A percentile compares a stretch with the other conserved stretches of the same genome.
These are phyloP conservation scores for Thamnophis elegans DNA, from an alignment of 2,797 vertebrate species.

Conservation along the genomic window DNA sequence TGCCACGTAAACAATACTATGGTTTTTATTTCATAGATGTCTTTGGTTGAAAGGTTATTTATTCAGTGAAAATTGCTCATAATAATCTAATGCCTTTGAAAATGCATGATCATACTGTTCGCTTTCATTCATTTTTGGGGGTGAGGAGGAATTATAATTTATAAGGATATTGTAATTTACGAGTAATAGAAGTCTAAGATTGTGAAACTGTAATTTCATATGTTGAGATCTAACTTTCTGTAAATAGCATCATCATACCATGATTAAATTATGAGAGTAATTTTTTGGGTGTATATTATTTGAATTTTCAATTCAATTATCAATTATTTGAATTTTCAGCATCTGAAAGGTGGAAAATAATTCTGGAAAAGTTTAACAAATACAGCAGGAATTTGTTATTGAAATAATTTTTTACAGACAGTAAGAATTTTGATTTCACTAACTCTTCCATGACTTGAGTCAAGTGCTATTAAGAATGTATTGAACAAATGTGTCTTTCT, in stretches of 20 bases:
- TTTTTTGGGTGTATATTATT: too few species aligned
- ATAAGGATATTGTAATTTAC: neutral
- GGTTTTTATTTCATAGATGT: neutral
- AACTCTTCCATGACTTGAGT: neutral
- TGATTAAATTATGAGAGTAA: neutral
- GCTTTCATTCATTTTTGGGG: neutral
- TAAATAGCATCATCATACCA: neutral
- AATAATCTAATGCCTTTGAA: neutral
- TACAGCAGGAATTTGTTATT: neutral
- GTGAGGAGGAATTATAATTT: neutral
- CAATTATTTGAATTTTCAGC: conserved; percentile 34
- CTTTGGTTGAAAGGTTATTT: neutral
- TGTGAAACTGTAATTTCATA: neutral
- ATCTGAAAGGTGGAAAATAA: fast-evolving
- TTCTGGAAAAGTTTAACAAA: neutral
- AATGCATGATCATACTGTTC: neutral
- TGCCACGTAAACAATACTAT: neutral
- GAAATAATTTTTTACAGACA: neutral
- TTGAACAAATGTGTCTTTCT: conserved; percentile 25
- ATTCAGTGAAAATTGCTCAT: neutral
- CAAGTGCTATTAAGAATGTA: neutral
- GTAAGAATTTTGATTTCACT: neutral
- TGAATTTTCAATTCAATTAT: too few species aligned
- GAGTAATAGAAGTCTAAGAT: neutral
- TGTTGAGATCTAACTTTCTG: neutral